Base-by-base conservation (phyloP, 1,140 invertebrate species). In the Cotesia typhae region DNA sequence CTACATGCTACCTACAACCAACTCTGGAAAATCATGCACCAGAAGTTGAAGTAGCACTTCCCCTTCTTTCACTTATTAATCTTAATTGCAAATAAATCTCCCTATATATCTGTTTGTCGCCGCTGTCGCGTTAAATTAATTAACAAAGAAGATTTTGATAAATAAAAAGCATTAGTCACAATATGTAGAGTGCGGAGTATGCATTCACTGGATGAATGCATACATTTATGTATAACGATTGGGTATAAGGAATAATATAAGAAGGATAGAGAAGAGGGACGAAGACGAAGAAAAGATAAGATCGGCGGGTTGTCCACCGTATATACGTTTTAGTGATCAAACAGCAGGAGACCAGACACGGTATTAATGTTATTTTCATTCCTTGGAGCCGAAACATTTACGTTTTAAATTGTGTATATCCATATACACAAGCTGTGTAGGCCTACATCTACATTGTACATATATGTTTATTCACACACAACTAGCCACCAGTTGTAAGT, bases 361-460 rank as follows among this genome's bases (percentile, higher is more conserved):
- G 79, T 81, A 82, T 83, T 85, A 86, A 86, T 86, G 84, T 85
- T 83, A 12, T 47, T 47, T 57, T 17, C 28, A 65, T 81, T 79
- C 80, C 84, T 84, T 82, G 78, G 80, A 82, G 81, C 82, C 82
- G 82, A 82, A 85, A 82, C 84, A 83, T 85, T 82, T 80, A 76
- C 79, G 74, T 38, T 67, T 60, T 66, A 53, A 60, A 73, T 61
- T 36, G 47, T 64, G 14, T 63, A 69, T 63, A 67, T 63, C 55
- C 66, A 60, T 37, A 65, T 47, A 28, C 28, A 28, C 14, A n/a
- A 9, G 35, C 35, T 17, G 55, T 69, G 12, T 41, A 38, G 28
- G 28, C 2, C 28, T 28, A 28, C 28, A 28, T 28, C 28, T n/a
- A 61, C 68, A 63, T 60, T 64, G 28, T 71, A 71, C 64, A 60